Evolutionary conservation across 1,140 invertebrate genomes (phyloP), one percentile per base, ranked within the genome.

Genomic region (Lethrus apterus): DNA sequence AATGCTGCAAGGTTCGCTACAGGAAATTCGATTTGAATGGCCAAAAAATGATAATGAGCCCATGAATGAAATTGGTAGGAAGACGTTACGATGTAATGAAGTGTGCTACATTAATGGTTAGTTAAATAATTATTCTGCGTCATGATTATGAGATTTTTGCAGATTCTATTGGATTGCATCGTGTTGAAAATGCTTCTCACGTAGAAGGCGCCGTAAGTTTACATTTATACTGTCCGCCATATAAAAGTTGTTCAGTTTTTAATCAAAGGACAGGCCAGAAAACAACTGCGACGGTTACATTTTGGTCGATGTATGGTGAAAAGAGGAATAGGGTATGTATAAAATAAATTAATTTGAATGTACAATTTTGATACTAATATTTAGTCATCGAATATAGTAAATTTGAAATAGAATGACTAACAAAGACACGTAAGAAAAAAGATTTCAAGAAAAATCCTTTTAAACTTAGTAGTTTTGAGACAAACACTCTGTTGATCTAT

Each of bases 91-190:
- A 14, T 60, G 78, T 0, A 84, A 97, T 58, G 80, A 85, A 42
- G 89, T 97, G 9, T 85, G 86, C 58, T 98, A 98, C 65, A 99
- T 99, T 17, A 95, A 94, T 72, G 93, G 93, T 97, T 70, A 75
- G 70, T 63, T 36, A 44, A 23, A 17, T 30, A 20, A 8, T 1
- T 30, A 2, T 14, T 30, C 13, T 9, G 5, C 5, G 5, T 33
- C 5, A 33, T 13, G 13, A 33, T 8, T 40, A 40, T 15, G 3
- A 42, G n/a, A n/a, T 11, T 15, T 18, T 59, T 62, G 34, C 62
- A 97, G 94, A 98, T 72, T 83, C 84, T 0, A 66, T 98, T 46
- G 96, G 95, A 1, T 73, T 99, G 3, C 95, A 99, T 69, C 78
- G 95, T 2, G 90, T 99, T 45, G 93, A 96, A 73, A 99, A 99